Base-by-base conservation (phyloP, 2,113 vertebrate genomes). In the Serilophus lunatus region DNA sequence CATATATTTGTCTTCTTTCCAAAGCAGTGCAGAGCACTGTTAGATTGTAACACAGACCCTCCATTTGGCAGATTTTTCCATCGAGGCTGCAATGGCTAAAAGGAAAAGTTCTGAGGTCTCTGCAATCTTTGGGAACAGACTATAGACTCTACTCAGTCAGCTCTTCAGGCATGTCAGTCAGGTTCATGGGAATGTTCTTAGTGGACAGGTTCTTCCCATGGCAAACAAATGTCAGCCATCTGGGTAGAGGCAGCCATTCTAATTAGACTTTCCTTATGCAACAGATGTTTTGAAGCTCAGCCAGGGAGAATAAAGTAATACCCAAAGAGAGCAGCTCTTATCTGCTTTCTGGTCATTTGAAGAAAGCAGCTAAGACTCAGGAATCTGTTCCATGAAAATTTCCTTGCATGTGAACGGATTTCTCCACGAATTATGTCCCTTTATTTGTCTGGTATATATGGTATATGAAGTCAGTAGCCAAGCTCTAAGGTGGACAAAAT, bases 131-230 rank as follows among this genome's bases (percentile, higher is more conserved):
- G 40, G 61, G 45, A 86, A 33, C 40, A 42, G 65, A 25, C 49
- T 87, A 9, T 66, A 69, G 74, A 31, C 45, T 65, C 23, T 44
- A 16, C 20, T 61, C n/a, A 53, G 25, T 33, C 31, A 76, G 33
- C 11, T 89, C 36, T 76, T 91, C n/a, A 49, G 57, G 57, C 74
- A 38, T 65, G 57, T 90, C 92, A 93, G 31, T 91, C 78, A 80
- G 78, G 66, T 70, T 91, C 71, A 82, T 88, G 87, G 87, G 87
- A 91, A 92, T 85, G 59, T 82, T 85, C 35, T 72, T 69, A 65
- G 84, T n/a, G 70, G 38, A 77, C 89, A 95, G 94, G 93, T 94
- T 95, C 93, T 94, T 95, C 89, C 93, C 93, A 77, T 79, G 78
- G 74, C 16, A 12, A 89, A 24, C 31, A 92, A 88, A 96, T 77